Evolutionary conservation across 2,797 vertebrate species (phyloP).

Genomic region (Spheniscus humboldti): DNA sequence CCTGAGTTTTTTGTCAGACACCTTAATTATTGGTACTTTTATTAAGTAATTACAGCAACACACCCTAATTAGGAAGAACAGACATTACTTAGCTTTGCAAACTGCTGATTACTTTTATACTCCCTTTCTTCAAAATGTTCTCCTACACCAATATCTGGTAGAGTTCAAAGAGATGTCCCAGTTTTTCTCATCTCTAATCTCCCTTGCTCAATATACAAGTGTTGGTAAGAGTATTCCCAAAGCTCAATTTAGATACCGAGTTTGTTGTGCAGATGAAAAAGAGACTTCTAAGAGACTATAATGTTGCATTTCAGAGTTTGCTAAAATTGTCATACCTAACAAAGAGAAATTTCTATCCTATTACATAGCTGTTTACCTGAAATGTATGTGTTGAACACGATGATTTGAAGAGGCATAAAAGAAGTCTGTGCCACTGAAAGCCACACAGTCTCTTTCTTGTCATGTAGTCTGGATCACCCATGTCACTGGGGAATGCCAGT

Average conservation of each 20-base stretch:
- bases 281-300: not conserved
- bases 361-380: not conserved
- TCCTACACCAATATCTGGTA: not conserved
- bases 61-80: not conserved
- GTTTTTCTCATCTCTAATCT: not conserved
- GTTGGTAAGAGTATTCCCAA: not conserved
- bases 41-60: not conserved
- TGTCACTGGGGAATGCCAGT: not conserved
- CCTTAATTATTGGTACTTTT: not conserved
- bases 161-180: not conserved
- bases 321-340: not conserved
- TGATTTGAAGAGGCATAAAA: not conserved
- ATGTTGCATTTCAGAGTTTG: not conserved
- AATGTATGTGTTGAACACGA: fast-evolving
- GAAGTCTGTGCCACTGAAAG: not conserved
- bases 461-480: not conserved
- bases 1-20: not conserved
- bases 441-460: fast-evolving
- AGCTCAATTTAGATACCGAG: not conserved
- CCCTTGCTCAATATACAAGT: not conserved
- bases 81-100: not conserved
- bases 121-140: not conserved
- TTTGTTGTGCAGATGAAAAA: not conserved
- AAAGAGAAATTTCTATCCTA: not conserved
- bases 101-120: not conserved